phyloP scores from a whole-genome alignment of 2,113 vertebrate species.

The Lates calcarifer region DNA sequence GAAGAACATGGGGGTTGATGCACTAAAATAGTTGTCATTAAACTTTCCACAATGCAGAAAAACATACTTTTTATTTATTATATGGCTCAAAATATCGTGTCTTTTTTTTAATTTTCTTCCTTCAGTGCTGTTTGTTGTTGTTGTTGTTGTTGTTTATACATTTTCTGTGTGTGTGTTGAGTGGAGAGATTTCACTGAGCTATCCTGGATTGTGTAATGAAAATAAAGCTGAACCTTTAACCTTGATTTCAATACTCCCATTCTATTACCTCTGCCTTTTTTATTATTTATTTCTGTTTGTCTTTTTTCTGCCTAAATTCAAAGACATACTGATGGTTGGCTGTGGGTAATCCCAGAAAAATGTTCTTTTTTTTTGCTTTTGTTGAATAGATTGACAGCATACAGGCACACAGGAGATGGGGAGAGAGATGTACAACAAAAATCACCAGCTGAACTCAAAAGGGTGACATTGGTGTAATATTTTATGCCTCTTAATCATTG shows the following conservation, averaged over 20 bases:
- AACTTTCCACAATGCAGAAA: constrained; percentile 3
- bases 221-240: background rate
- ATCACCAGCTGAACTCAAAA: background rate
- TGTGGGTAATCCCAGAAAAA: background rate
- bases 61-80: background rate
- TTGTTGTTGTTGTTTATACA: background rate
- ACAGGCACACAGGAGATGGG: background rate
- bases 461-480: too few species aligned
- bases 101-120: background rate
- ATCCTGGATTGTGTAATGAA: background rate
- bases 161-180: background rate
- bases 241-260: background rate
- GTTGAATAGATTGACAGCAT: background rate
- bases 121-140: background rate
- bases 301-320: background rate
- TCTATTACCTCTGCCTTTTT: background rate
- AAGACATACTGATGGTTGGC: background rate
- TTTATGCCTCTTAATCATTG: too few species aligned
- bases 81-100: background rate
- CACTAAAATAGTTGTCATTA: background rate
- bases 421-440: background rate
- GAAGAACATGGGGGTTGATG: background rate
- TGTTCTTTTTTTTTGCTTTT: background rate
- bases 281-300: too few species aligned
- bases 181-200: background rate